Percentiles rank a stretch among this genome's conserved stretches.
Evolutionary conservation across 2,797 vertebrate species (phyloP).

Genomic region (Scomberomorus guttatus): DNA sequence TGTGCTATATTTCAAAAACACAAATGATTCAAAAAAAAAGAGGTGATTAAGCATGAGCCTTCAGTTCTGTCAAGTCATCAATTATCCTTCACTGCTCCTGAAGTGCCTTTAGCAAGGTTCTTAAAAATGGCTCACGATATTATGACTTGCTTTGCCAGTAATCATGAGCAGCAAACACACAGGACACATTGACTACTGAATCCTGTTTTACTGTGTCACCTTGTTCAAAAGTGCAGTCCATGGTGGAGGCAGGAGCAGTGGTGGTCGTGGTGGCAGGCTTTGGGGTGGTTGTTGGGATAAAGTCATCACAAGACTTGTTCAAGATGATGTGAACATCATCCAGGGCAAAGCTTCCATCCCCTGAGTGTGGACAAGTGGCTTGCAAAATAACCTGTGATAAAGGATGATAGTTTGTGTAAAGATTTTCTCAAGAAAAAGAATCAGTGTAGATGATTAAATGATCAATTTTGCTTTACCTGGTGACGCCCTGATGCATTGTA

Average conservation of each 20-base stretch:
- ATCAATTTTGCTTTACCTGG: constrained; percentile 67
- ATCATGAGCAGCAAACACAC: too few relatives aligned
- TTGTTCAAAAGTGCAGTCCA: constrained; percentile 85
- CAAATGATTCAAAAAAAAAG: too few relatives aligned
- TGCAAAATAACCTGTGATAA: constrained; percentile 82
- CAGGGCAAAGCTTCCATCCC: constrained; percentile 58
- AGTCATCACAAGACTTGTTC: constrained; percentile 65
- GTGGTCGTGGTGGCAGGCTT: constrained; percentile 70
- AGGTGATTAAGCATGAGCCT: too few relatives aligned
- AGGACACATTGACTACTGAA: background rate
- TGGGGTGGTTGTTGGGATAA: constrained; percentile 71
- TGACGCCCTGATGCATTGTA: constrained; percentile 78
- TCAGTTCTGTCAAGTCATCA: background rate
- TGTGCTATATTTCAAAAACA: background rate
- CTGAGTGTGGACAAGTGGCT: background rate
- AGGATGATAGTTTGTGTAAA: background rate
- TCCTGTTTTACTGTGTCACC: constrained; percentile 63
- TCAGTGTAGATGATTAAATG: background rate
- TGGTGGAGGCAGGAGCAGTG: constrained; percentile 64
- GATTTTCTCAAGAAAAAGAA: background rate
- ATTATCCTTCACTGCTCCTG: background rate
- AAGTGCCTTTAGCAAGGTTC: background rate
- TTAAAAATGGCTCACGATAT: too few relatives aligned
- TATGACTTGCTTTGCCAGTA: too few relatives aligned
- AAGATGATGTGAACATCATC: constrained; percentile 83